Evolutionary conservation across 2,113 vertebrate genomes (phyloP), one percentile per base, ranked within the genome.

Genomic region (Corydoras sp.): DNA sequence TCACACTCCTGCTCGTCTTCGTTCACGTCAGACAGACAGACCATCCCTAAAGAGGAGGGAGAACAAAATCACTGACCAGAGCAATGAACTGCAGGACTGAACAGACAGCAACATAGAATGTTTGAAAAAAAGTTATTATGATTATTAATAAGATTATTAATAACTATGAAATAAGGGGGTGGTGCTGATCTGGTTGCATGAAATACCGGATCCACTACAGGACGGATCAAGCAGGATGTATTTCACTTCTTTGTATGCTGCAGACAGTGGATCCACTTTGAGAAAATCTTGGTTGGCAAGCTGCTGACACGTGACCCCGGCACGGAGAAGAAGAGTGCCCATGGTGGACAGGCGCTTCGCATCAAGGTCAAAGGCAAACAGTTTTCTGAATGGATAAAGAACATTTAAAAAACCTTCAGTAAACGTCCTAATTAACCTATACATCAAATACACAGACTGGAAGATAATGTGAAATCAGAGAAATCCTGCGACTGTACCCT

Each of bases 181-280:
- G 18, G 18, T 24, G 18, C 18, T 24, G 18, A 24, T 24, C 18
- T 13, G 5, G 51, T 53, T 11, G n/a, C 11, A 50, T 7, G 9
- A 13, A n/a, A 65, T 87, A 97, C 95, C 97, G 84, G 97, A 99
- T 74, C 97, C 97, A 0, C 95, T 99, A 84, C 96, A 99, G 0
- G 97, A 98, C 0, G 96, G 97, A 76, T 99, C 96, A 3, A 98
- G 86, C 64, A 99, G 88, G 76, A 99, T 86, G 32, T 92, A 86
- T 71, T 88, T 83, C 11, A 97, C 96, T 11, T 83, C 87, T 75
- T 84, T 78, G 68, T 93, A 98, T 59, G 86, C 89, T 1, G 83
- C 81, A 58, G 90, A 87, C 0, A 61, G 2, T 0, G 93, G 89
- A 3, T 94, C 89, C 29, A 97, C 90, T 0, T 89, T 87, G 54